phyloP scores from a whole-genome alignment of 2,888 invertebrate species.

The Rhodophaea formosa region DNA sequence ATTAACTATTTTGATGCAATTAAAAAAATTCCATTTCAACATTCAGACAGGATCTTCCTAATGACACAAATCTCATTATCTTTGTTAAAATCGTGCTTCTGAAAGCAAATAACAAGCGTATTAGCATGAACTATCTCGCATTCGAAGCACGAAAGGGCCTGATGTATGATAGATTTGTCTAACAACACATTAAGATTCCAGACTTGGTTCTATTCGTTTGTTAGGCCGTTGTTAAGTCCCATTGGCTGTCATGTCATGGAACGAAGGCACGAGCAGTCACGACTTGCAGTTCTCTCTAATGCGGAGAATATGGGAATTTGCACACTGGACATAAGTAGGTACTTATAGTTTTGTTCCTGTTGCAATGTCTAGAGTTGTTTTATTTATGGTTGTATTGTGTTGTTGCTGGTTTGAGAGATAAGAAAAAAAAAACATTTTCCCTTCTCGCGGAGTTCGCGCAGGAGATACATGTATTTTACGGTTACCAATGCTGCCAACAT shows the following conservation, averaged over 20 bases:
- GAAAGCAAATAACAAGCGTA: constrained; percentile 4
- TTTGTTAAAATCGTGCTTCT: background rate
- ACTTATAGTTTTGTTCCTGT: too few relatives aligned
- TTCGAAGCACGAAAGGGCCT: constrained; percentile 8
- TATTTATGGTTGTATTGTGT: too few relatives aligned
- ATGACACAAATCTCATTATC: background rate
- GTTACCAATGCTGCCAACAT: too few relatives aligned
- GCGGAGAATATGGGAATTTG: background rate
- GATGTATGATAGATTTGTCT: constrained; percentile 9
- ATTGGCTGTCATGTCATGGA: background rate
- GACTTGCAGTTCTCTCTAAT: background rate
- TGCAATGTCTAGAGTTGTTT: too few relatives aligned
- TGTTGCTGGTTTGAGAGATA: too few relatives aligned
- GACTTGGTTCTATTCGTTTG: constrained; percentile 12
- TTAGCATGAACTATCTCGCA: constrained; percentile 1
- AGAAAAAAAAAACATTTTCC: too few relatives aligned
- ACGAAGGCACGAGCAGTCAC: constrained; percentile 4
- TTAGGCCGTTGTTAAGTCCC: constrained; percentile 13
- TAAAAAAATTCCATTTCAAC: too few relatives aligned
- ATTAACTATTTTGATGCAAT: background rate
- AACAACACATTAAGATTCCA: constrained; percentile 15
- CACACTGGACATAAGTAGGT: background rate
- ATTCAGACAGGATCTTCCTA: too few relatives aligned
- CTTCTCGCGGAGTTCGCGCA: too few relatives aligned
- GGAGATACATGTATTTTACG: too few relatives aligned